Evolutionary conservation across 2,113 vertebrate genomes (phyloP).

Genomic region (Alethe diademata): DNA sequence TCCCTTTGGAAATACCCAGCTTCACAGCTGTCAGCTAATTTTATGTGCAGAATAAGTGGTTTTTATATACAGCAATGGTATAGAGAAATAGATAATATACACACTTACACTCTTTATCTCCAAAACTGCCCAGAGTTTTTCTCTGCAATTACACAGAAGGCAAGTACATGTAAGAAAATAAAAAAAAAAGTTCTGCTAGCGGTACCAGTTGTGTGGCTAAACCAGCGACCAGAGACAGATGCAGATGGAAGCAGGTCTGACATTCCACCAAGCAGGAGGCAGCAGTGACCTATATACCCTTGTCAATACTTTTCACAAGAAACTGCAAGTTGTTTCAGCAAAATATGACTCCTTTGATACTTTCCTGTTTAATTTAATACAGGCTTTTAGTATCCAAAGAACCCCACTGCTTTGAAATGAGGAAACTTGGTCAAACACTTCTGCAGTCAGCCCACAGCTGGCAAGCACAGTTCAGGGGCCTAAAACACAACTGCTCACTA

Average conservation of each 20-base stretch:
- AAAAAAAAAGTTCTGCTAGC: background rate
- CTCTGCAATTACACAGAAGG: background rate
- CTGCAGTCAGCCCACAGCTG: conserved; percentile 50
- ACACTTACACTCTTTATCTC: background rate
- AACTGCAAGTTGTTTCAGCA: conserved; percentile 21
- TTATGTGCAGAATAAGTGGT: background rate
- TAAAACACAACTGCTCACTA: conserved; percentile 4
- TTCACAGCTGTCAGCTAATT: background rate
- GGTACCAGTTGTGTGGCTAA: background rate
- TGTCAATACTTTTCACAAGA: conserved; percentile 39
- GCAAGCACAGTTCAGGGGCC: background rate
- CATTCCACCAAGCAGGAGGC: conserved; percentile 27
- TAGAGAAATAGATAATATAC: background rate
- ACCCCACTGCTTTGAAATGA: conserved; percentile 49
- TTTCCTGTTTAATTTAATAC: conserved; percentile 46
- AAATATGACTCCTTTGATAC: conserved; percentile 52
- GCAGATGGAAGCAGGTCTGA: background rate
- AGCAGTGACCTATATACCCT: background rate
- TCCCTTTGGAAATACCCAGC: background rate
- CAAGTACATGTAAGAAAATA: background rate
- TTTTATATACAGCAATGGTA: background rate
- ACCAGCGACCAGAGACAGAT: rapidly evolving
- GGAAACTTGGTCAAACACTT: conserved; percentile 42
- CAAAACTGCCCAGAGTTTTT: background rate
- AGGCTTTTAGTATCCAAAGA: conserved; percentile 26